phyloP scores from a whole-genome alignment of 2,888 invertebrate genomes.

The Gastrophysa polygoni region DNA sequence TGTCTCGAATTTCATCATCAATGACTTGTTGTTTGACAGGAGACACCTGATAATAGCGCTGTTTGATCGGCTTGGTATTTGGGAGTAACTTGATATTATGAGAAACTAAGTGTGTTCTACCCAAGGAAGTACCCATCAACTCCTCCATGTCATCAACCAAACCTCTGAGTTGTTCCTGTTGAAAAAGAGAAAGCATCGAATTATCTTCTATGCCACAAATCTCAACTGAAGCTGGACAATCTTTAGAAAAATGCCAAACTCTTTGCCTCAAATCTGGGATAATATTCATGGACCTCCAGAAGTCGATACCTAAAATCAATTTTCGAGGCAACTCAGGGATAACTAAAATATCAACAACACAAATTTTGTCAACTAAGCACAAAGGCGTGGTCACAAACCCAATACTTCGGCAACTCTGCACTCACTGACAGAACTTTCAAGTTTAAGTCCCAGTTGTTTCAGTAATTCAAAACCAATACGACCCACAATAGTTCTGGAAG shows the following conservation, averaged over 20 bases:
- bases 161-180: not conserved
- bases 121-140: no score
- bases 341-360: slow-evolving; percentile 4
- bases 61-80: slow-evolving; percentile 10
- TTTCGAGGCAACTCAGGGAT: not conserved
- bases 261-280: no score
- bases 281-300: not conserved
- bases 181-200: not conserved
- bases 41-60: not conserved
- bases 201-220: not conserved
- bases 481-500: not conserved
- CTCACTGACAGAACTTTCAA: not conserved
- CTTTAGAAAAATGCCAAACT: not conserved
- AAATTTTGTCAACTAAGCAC: slow-evolving; percentile 1
- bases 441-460: not conserved
- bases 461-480: not conserved
- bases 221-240: not conserved
- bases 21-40: no score
- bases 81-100: not conserved
- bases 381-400: slow-evolving; percentile 2
- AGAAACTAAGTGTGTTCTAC: no score
- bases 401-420: slow-evolving; percentile 2
- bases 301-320: not conserved
- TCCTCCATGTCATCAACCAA: not conserved
- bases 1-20: no score